Evolutionary conservation across 2,888 invertebrate genomes (phyloP).

Genomic region (Campoplex nolae): DNA sequence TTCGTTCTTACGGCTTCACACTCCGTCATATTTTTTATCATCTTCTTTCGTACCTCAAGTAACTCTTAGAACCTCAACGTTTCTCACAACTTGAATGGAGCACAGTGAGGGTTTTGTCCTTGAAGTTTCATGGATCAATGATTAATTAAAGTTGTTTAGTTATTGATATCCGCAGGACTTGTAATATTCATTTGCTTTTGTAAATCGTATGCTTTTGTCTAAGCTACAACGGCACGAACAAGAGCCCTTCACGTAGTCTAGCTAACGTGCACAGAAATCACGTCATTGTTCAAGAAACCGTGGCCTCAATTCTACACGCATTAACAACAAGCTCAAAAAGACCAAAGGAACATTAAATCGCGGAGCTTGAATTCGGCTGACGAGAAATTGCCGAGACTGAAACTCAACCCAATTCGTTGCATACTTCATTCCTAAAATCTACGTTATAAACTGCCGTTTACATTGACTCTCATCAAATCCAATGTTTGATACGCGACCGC

Average conservation of each 20-base stretch:
- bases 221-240: neutral
- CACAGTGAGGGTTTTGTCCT: constrained; percentile 67
- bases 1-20: constrained; percentile 21
- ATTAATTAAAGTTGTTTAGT: constrained; percentile 45
- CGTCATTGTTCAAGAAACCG: no score
- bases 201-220: neutral
- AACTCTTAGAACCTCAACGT: constrained; percentile 25
- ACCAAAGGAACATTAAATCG: neutral
- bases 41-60: neutral
- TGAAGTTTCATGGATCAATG: constrained; percentile 76
- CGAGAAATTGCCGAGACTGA: neutral
- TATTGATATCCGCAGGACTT: constrained; percentile 18
- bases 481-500: neutral
- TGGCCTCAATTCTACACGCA: neutral
- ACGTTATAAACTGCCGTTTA: neutral
- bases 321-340: neutral
- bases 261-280: no score
- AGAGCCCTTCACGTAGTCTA: neutral
- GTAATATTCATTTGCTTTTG: neutral
- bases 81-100: constrained; percentile 70
- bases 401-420: neutral
- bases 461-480: neutral
- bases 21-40: constrained; percentile 21
- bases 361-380: neutral
- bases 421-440: neutral